Evolutionary conservation across 2,113 vertebrate genomes (phyloP), one percentile per base, ranked within the genome.

Genomic region (Equus quagga): DNA sequence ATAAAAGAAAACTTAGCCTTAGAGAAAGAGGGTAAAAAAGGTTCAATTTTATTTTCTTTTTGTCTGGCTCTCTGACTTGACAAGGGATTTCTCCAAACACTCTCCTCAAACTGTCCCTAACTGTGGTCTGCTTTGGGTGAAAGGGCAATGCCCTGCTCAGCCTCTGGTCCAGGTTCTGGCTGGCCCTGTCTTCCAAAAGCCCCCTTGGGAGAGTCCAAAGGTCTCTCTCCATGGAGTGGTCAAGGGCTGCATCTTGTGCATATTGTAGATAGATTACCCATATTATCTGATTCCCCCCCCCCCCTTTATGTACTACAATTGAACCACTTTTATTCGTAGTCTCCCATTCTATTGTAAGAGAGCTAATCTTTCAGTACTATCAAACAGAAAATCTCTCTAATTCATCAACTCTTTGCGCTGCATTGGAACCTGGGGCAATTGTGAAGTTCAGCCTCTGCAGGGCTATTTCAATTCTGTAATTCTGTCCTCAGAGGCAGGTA

Each of bases 1-100:
- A 97, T 86, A 96, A 94, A 91, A 96, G 69, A 78, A 97, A 98
- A 98, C 51, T 51, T 81, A 75, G 85, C 31, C 56, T 14, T 54
- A 85, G 49, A 93, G 65, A 95, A 96, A 91, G 85, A 83, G 56
- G 60, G 49, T 41, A 8, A 4, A 58, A 70, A 75, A 81, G 72
- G 33, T 79, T 62, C 80, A 79, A 65, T 96, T 96, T 72, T 64
- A 60, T 79, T 33, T 78, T 21, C 12, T 67, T 89, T 89, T 75
- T 83, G 62, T 95, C 28, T 87, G 44, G 4, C 15, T 94, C 14
- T 92, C 70, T 94, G 31, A 89, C 70, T 92, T 70, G 14, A 17
- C 67, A 70, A 96, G 7, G 8, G 13, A 88, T 95, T 54, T 87
- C 56, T 90, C n/a, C 18, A 69, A 89, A 89, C 64, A 69, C 19